Evolutionary conservation across 2,797 vertebrate genomes (phyloP), one percentile per base, ranked within the genome.

Genomic region (Sebastes melanostomus): DNA sequence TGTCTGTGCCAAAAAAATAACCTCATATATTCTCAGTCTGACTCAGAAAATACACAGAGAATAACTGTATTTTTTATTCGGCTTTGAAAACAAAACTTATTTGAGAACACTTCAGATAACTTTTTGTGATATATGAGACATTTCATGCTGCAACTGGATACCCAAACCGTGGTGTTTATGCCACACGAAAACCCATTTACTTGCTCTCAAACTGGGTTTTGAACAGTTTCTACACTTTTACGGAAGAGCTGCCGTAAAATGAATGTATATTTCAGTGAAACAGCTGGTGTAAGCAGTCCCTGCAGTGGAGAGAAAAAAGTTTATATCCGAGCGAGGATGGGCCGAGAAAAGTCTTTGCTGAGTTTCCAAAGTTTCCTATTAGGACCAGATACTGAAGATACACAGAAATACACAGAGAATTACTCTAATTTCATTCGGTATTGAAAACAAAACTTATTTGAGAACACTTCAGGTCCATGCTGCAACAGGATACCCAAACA

Each of bases 271-370:
- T 77, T 63, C 22, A 55, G 22, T 25, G 30, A 75, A 87, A 82
- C 88, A 90, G 88, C 86, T 90, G 89, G 78, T 72, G 77, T 32
- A 42, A 77, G 61, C 72, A 68, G 70, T 60, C 68, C 73, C 71
- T 50, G 78, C 2, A 71, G 65, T 20, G 52, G 30, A 60, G 7
- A 56, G 22, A 25, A 27, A 70, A 78, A 73, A 29, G 30, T 60
- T 54, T 22, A 46, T 78, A 63, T 67, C 74, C 3, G 12, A 62
- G 78, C 32, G 60, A 79, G 52, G 76, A 85, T 80, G 78, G 18
- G 72, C 66, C 6, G 16, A 77, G 75, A 77, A 76, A 76, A 82
- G 70, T 70, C 70, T 55, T 46, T 46, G 42, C 16, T 18, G 42
- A 46, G 42, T 46, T 46, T 46, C 42, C 16, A 7, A 0, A 46